Evolutionary conservation across 2,888 invertebrate species (phyloP).

Genomic region (Camponotus fellah): DNA sequence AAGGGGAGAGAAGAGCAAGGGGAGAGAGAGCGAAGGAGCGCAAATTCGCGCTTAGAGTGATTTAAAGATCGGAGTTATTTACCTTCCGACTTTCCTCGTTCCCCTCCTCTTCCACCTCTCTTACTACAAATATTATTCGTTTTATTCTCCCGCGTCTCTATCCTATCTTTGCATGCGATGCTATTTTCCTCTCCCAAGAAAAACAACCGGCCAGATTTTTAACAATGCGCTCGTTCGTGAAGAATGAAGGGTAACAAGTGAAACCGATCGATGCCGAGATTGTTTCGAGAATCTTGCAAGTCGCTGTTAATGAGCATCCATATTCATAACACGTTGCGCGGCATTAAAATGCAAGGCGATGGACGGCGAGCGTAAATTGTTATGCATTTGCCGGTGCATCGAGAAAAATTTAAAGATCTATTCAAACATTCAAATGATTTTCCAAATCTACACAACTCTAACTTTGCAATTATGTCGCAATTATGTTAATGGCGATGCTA

Average conservation of each 20-base stretch:
- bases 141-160: conserved; percentile 27
- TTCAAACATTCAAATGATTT: neutral
- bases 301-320: neutral
- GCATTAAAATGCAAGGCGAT: conserved; percentile 15
- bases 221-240: neutral
- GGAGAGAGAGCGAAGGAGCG: conserved; percentile 34
- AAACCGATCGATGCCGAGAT: neutral
- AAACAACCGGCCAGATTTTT: neutral
- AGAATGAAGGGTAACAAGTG: neutral
- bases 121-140: neutral
- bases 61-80: conserved; percentile 74
- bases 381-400: neutral
- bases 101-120: too few relatives aligned
- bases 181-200: neutral
- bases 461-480: neutral
- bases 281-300: neutral
- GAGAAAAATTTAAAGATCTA: neutral
- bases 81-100: neutral
- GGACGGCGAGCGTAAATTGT: neutral
- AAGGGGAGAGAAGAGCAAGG: conserved; percentile 28
- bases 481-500: neutral
- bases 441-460: neutral
- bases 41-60: conserved; percentile 74
- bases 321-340: neutral
- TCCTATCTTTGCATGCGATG: conserved; percentile 15